A percentile compares a stretch with the other conserved stretches of the same genome.
Conservation (phyloP, 2,888 invertebrate species). For the Rhamnusium bicolor region DNA sequence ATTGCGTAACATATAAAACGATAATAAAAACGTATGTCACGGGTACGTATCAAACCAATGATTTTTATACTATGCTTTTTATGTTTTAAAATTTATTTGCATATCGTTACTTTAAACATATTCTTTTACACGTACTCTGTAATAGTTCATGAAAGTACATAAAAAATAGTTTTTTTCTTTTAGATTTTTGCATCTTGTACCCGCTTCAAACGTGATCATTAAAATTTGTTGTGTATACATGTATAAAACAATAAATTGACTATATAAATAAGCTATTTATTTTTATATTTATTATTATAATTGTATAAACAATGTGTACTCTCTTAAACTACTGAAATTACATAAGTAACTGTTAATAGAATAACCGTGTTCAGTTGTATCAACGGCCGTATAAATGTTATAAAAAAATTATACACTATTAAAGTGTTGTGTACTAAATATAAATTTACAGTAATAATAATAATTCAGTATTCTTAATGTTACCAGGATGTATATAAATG, state of each 20-base stretch:
- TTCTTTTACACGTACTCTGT: background rate
- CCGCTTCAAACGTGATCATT: slow-evolving; percentile 34
- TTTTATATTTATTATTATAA: slow-evolving; percentile 66
- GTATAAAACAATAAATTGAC: slow-evolving; percentile 34
- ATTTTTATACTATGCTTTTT: background rate
- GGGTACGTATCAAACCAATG: slow-evolving; percentile 45
- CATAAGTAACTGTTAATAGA: slow-evolving; percentile 30
- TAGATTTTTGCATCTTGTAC: slow-evolving; percentile 11
- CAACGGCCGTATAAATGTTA: slow-evolving; percentile 35
- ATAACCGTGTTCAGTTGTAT: slow-evolving; percentile 39
- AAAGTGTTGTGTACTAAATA: slow-evolving; percentile 34
- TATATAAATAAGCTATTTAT: slow-evolving; percentile 63
- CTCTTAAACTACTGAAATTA: slow-evolving; percentile 22
- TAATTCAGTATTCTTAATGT: slow-evolving; percentile 71
- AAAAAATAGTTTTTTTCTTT: background rate
- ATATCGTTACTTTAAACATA: background rate
- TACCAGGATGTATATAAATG: slow-evolving; percentile 67
- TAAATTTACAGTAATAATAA: slow-evolving; percentile 48
- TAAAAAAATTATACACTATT: slow-evolving; percentile 33
- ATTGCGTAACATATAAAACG: slow-evolving; percentile 39
- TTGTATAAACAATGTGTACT: slow-evolving; percentile 53
- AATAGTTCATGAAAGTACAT: background rate
- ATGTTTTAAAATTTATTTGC: slow-evolving; percentile 7
- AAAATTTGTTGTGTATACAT: slow-evolving; percentile 32
- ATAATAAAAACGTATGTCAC: slow-evolving; percentile 37